Evolutionary conservation across 2,888 invertebrate species (phyloP).

Genomic region (Euclidia mi): DNA sequence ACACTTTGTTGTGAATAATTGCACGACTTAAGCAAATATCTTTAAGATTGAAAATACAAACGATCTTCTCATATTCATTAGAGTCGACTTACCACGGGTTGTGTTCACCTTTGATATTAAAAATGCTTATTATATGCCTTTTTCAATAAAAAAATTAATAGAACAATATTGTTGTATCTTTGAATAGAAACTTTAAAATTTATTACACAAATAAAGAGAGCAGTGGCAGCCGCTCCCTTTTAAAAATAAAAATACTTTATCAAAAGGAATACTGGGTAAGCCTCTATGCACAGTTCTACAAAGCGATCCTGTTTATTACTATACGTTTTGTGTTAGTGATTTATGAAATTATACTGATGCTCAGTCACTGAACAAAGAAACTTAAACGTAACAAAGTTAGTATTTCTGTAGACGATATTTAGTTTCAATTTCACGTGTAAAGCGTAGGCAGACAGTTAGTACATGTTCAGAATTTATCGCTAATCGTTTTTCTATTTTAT

Average conservation of each 20-base stretch:
- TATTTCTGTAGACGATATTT: slow-evolving; percentile 15
- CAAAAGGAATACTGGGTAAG: slow-evolving; percentile 31
- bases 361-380: background rate
- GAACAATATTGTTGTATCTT: no score
- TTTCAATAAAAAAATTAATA: no score
- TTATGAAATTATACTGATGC: slow-evolving; percentile 1
- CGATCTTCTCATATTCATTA: slow-evolving; percentile 33
- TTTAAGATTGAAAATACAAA: slow-evolving; percentile 31
- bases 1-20: slow-evolving; percentile 32
- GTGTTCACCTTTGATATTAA: slow-evolving; percentile 1
- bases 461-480: slow-evolving; percentile 45
- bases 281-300: slow-evolving; percentile 16
- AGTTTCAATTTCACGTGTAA: slow-evolving; percentile 28
- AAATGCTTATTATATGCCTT: no score
- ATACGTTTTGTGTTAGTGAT: slow-evolving; percentile 6
- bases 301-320: slow-evolving; percentile 32
- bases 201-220: background rate
- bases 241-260: slow-evolving; percentile 19
- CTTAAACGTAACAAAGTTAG: slow-evolving; percentile 1
- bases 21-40: slow-evolving; percentile 42
- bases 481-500: slow-evolving; percentile 55
- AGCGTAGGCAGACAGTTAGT: slow-evolving; percentile 26
- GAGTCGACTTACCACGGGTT: slow-evolving; percentile 7
- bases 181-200: no score
- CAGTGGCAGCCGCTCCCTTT: slow-evolving; percentile 14